These are phyloP conservation scores for Montipora cactus DNA, from an alignment of 64 coral and sea anemone species.

Conservation along the genomic window DNA sequence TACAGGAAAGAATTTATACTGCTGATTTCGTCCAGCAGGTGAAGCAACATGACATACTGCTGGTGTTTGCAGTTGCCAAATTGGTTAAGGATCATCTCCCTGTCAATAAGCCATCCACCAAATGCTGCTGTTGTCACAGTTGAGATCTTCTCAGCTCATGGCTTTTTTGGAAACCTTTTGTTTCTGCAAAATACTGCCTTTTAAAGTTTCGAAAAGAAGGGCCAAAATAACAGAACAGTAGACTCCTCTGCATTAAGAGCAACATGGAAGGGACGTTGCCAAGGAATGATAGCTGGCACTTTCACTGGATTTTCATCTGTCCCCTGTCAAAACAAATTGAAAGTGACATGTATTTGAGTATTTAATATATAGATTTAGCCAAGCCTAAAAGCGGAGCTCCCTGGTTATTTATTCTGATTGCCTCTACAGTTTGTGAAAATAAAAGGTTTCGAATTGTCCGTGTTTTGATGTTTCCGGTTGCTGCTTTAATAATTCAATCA, in stretches of 20 bases:
- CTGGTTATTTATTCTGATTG: too few relatives aligned
- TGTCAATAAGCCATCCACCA: conserved; percentile 68
- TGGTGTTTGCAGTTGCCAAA: conserved; percentile 51
- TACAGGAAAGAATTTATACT: background rate
- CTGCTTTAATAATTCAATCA: too few relatives aligned
- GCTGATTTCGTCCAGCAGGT: background rate
- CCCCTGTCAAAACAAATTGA: conserved; percentile 1
- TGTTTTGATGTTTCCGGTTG: too few relatives aligned
- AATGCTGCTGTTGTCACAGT: conserved; percentile 34
- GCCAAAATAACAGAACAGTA: conserved; percentile 21
- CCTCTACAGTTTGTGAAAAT: too few relatives aligned
- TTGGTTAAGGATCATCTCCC: conserved; percentile 42
- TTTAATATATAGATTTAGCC: too few relatives aligned
- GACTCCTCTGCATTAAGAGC: conserved; percentile 46
- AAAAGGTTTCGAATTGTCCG: too few relatives aligned
- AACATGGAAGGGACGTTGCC: conserved; percentile 61
- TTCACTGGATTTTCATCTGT: conserved; percentile 8
- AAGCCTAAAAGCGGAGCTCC: too few relatives aligned
- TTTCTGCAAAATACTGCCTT: conserved; percentile 34
- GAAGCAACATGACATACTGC: conserved; percentile 2
- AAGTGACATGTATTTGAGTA: too few relatives aligned
- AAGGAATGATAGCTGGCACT: conserved; percentile 22
- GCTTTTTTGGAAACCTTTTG: conserved; percentile 45
- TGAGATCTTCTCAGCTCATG: conserved; percentile 40
- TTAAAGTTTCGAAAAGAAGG: conserved; percentile 33